phyloP scores from a whole-genome alignment of 2,113 vertebrate genomes.

The Rutilus rutilus region DNA sequence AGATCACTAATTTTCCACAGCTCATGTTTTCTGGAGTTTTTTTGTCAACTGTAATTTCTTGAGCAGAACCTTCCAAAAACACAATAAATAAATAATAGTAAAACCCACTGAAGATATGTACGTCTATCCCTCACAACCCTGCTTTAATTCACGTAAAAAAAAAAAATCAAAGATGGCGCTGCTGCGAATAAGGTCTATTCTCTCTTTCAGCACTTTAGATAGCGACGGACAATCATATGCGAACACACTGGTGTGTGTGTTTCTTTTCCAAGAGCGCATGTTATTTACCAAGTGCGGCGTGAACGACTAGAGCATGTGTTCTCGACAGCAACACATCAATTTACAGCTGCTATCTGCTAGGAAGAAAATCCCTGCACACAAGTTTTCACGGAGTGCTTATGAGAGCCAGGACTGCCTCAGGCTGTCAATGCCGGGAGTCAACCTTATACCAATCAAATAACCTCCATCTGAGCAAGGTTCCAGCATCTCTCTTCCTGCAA shows the following conservation, averaged over 20 bases:
- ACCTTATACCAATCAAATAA: not conserved
- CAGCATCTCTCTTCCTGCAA: not conserved
- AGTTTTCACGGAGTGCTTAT: not conserved
- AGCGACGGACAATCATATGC: conserved; percentile 34
- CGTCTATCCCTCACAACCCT: no score
- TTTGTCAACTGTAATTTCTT: no score
- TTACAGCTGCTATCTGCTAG: conserved; percentile 32
- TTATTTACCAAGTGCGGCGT: not conserved
- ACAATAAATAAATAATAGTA: no score
- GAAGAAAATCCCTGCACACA: conserved; percentile 20
- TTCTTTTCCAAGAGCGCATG: not conserved
- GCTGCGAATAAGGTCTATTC: not conserved
- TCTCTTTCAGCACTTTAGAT: conserved; percentile 56
- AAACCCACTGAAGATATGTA: no score
- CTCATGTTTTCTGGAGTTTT: no score
- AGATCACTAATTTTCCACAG: no score
- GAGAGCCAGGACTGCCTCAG: not conserved
- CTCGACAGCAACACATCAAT: conserved; percentile 31
- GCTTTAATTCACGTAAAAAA: no score
- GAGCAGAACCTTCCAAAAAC: no score
- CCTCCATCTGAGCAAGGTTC: not conserved
- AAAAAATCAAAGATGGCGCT: no score
- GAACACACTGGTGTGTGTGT: not conserved
- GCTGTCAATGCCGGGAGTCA: not conserved
- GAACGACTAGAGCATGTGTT: conserved; percentile 23